These are phyloP conservation scores for Lasioglossum baleicum DNA, from an alignment of 1,140 invertebrate genomes.

Conservation along the genomic window DNA sequence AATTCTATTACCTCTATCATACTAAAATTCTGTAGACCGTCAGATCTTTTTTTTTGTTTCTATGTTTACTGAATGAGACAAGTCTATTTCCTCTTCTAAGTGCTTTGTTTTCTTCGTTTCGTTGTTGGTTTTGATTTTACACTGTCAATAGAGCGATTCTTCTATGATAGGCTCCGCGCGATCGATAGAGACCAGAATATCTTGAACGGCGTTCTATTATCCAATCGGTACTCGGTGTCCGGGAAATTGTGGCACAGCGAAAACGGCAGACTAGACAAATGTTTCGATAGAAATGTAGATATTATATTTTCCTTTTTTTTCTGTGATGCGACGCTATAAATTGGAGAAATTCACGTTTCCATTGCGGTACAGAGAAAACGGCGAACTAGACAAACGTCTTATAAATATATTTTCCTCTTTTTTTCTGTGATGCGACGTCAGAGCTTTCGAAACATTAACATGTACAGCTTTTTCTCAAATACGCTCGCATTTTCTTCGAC, in stretches of 20 bases:
- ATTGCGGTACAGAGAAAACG: too few species aligned
- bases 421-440: too few species aligned
- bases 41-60: conserved; percentile 46
- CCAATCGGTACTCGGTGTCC: background rate
- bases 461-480: too few species aligned
- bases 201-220: conserved; percentile 17
- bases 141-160: conserved; percentile 49
- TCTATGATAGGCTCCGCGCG: conserved; percentile 24
- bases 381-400: too few species aligned
- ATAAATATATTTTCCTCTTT: too few species aligned
- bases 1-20: conserved; percentile 19
- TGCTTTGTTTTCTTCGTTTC: conserved; percentile 41
- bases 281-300: too few species aligned
- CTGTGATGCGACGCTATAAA: too few species aligned
- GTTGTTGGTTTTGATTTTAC: conserved; percentile 52
- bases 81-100: conserved; percentile 48
- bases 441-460: too few species aligned
- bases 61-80: conserved; percentile 56
- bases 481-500: too few species aligned
- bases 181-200: conserved; percentile 36
- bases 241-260: background rate
- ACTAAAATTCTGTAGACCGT: conserved; percentile 46
- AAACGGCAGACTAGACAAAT: background rate
- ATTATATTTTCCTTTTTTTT: too few species aligned
- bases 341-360: too few species aligned